Evolutionary conservation across 2,797 vertebrate species (phyloP), one percentile per base, ranked within the genome.

Genomic region (Setipinna tenuifilis): DNA sequence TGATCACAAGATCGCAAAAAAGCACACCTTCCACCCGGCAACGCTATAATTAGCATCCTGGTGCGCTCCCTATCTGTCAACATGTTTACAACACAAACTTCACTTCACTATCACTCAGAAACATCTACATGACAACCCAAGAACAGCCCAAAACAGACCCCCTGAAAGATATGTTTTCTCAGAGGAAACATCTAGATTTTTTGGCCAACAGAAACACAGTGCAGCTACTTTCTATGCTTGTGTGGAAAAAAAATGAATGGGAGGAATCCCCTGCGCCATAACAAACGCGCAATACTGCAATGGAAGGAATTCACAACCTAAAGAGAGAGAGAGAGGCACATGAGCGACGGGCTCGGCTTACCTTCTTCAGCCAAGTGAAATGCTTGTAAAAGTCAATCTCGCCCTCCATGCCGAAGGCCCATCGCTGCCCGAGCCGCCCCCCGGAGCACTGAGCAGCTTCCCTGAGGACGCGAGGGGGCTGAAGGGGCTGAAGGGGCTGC

Each of bases 381-480:
- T 98, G 97, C 92, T 95, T 97, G 96, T 98, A 97, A 95, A 98
- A 96, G 96, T 98, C 97, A 95, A 98, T 97, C 93, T 97, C 95
- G 95, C 96, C 93, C 93, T 98, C 98, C 98, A 98, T 98, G 93
- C 94, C 97, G 93, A 91, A 95, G 92, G 96, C 96, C 97, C 97
- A 98, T 97, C 90, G 95, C 96, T 95, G 95, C 96, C 94, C 92
- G 91, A 92, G 92, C 92, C 89, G 31, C n/a, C 88, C 91, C 86
- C 93, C 90, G 91, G 90, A 46, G 88, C 91, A 19, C 88, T 92
- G 92, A 94, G 91, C 82, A 90, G 90, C 83, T 89, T 82, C 87
- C 89, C 88, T 35, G 68, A 31, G 86, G 86, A 54, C 50, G 50
- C 50, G 50, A 54, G 50, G 50, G 50, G 50, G 50, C 50, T 54